Conservation (phyloP, 2,113 vertebrate genomes). For the Rhinogobius similis region DNA sequence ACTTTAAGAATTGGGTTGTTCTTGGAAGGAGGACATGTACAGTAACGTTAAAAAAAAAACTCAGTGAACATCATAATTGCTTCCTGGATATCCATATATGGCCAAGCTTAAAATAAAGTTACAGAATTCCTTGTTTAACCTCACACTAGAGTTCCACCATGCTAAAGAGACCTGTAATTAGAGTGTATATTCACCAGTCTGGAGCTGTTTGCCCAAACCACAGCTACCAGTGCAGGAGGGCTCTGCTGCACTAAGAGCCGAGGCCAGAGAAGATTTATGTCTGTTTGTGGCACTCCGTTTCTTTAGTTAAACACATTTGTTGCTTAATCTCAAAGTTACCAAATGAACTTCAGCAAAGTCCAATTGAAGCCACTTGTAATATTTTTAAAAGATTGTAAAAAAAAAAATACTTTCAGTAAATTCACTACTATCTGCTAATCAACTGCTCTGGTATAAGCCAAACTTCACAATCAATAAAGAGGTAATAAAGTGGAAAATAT, state of each 20-base stretch:
- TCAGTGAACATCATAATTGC: slow-evolving; percentile 23
- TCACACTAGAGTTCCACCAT: slow-evolving; percentile 53
- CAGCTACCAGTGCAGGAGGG: slow-evolving; percentile 37
- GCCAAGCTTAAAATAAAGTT: slow-evolving; percentile 49
- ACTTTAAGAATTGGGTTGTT: slow-evolving; percentile 13
- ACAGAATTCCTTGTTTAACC: slow-evolving; percentile 66
- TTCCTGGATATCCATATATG: slow-evolving; percentile 73
- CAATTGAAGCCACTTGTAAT: no score
- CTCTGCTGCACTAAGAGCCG: slow-evolving; percentile 46
- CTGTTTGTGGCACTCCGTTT: slow-evolving; percentile 46
- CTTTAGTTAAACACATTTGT: not conserved
- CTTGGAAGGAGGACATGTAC: slow-evolving; percentile 40
- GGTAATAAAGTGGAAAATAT: no score
- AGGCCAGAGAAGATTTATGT: slow-evolving; percentile 50
- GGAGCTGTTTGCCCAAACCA: slow-evolving; percentile 57
- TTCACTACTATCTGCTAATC: no score
- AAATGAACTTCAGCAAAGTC: no score
- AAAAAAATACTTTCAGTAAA: no score
- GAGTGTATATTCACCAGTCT: slow-evolving; percentile 63
- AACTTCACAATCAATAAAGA: no score
- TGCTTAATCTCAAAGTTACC: not conserved
- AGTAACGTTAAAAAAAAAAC: slow-evolving; percentile 46
- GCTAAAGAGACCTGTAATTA: slow-evolving; percentile 68
- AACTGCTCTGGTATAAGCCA: no score
- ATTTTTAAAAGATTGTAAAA: no score